Evolutionary conservation across 2,888 invertebrate species (phyloP).

Genomic region (Meta bourneti): DNA sequence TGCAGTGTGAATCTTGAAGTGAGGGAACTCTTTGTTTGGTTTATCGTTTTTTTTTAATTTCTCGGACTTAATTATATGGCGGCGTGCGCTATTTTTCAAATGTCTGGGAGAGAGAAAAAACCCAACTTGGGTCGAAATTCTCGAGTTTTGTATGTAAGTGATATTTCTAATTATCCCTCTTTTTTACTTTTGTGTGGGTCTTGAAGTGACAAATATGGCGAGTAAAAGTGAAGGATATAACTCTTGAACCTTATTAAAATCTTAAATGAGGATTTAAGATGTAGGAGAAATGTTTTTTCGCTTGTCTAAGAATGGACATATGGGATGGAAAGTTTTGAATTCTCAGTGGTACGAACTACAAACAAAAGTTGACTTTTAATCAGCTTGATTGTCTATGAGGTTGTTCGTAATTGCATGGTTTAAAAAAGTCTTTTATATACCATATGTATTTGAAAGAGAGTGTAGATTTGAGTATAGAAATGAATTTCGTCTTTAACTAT

Average conservation of each 20-base stretch:
- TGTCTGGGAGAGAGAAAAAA: not conserved
- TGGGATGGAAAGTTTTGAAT: not conserved
- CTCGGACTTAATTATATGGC: not conserved
- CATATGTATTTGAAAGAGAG: not conserved
- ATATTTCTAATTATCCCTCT: not conserved
- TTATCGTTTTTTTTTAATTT: not conserved
- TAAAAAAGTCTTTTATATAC: not conserved
- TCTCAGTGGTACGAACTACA: not conserved
- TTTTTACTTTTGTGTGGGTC: not conserved
- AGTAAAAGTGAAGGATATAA: not conserved
- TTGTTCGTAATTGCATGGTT: not conserved
- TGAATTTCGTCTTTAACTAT: not conserved
- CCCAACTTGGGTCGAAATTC: not conserved
- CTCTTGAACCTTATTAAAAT: not conserved
- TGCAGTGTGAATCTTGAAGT: conserved; percentile 8
- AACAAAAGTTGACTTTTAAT: not conserved
- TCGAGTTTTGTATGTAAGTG: not conserved
- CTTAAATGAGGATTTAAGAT: not conserved
- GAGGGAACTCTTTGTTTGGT: not conserved
- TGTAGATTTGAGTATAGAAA: not conserved
- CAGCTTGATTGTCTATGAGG: not conserved
- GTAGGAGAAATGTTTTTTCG: not conserved
- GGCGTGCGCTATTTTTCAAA: not conserved
- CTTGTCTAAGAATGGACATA: not conserved
- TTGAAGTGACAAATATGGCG: not conserved